Evolutionary conservation across 2,797 vertebrate genomes (phyloP), one percentile per base, ranked within the genome.

Genomic region (Anguilla obscura): DNA sequence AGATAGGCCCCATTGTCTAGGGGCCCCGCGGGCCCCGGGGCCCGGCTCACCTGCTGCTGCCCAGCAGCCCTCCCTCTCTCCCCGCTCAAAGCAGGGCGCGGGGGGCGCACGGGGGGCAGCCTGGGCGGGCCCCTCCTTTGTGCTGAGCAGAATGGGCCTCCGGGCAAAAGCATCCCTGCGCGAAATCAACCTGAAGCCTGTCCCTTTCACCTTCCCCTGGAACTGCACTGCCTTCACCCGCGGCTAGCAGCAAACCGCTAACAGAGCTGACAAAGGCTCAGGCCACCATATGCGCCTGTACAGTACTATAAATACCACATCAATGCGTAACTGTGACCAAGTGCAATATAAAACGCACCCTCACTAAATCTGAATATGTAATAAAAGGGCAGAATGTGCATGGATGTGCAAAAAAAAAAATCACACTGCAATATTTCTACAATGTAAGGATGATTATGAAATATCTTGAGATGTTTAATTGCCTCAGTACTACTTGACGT

Each of bases 141-240:
- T 86, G 30, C 48, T 60, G 9, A 24, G 9, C 85, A 86, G 69
- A 86, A 86, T 54, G 76, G 69, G 85, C 66, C 85, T 74, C 18
- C 24, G 16, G 66, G 66, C 66, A 16, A 86, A 52, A 74, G 9
- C 48, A 14, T 71, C 48, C 85, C 63, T 86, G 33, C 7, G 40
- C 50, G 33, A 85, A 80, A 85, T 33, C 84, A 85, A 85, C 84
- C 6, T 36, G 27, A 33, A 30, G 36, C 12, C 50, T 58, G 83
- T 30, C 52, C 8, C 9, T 50, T 85, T 85, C 48, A 85, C 84
- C 56, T 58, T 54, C 10, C 50, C 56, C 30, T 60, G 27, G 52
- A 85, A 21, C 18, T 74, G 71, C 83, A 30, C 83, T 84, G 83
- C 30, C 16, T 45, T 45, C 79, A 82, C 2, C 74, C 74, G 16